Base-by-base conservation (phyloP, 1,140 invertebrate genomes). In the Caenorhabditis inopinata region DNA sequence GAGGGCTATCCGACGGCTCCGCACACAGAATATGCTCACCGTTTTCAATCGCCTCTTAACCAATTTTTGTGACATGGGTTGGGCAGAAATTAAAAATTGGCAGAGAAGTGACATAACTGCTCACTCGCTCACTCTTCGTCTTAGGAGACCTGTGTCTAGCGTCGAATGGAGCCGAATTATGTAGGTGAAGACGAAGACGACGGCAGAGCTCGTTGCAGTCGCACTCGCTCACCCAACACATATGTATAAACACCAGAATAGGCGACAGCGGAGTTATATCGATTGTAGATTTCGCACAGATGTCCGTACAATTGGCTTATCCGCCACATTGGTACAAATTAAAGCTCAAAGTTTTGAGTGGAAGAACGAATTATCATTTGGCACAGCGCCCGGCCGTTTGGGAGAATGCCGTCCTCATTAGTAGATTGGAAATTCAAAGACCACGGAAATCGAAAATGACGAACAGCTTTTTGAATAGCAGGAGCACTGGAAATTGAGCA, bases 101-200 rank as follows among this genome's bases (percentile, higher is more conserved):
- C n/a, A n/a, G 58, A 68, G 58, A 68, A 68, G 18, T 38, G 58
- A 21, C 32, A 68, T 38, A 42, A 68, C 58, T 68, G 58, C 58
- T 68, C 18, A 25, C 58, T 38, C 32, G 18, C 32, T 38, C 38
- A n/a, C 12, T 68, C 32, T 38, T 38, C 58, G 7, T 38, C 58
- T 7, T 27, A 7, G 25, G 6, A 29, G 27, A 7, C 25, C 58
- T 32, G 58, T 68, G 29, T 68, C 58, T 68, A 68, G 38, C 58
- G 58, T 68, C 25, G 58, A 42, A 29, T 58, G 29, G 58, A 68
- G 58, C 58, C 58, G 58, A 68, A 68, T 68, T 68, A 68, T 68
- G 38, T 68, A 68, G 58, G 58, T 68, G 58, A 68, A 68, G 32
- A 68, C 51, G 51, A 58, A 58, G 51, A 58, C 51, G 58, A 29